Evolutionary conservation across 2,113 vertebrate species (phyloP).

Genomic region (Phainopepla nitens): DNA sequence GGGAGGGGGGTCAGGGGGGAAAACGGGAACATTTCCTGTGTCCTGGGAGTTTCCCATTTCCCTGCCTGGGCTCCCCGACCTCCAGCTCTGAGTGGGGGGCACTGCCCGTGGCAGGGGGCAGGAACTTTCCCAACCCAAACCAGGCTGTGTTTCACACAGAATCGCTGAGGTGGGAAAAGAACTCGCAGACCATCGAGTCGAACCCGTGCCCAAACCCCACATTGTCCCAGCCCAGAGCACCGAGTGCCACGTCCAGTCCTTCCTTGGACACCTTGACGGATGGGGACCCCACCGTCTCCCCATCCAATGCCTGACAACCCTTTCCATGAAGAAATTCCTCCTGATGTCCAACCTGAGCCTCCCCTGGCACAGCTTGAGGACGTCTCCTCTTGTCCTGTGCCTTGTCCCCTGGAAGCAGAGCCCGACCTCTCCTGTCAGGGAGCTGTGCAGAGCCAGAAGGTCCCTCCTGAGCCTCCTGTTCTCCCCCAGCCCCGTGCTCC

Average conservation of each 20-base stretch:
- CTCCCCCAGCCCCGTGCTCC: background rate
- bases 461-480: background rate
- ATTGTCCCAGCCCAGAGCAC: background rate
- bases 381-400: fast-evolving
- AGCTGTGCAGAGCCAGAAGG: background rate
- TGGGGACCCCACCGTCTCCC: background rate
- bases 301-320: fast-evolving
- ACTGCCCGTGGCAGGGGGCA: background rate
- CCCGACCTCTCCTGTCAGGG: background rate
- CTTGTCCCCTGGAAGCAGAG: background rate
- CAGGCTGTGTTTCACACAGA: background rate
- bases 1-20: background rate
- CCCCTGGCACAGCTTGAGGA: background rate
- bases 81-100: fast-evolving
- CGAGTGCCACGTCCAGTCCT: fast-evolving
- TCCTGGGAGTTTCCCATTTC: too few relatives aligned
- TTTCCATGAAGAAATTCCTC: background rate
- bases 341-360: background rate
- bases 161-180: background rate
- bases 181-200: background rate
- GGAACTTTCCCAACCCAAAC: background rate
- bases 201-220: fast-evolving
- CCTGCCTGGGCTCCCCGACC: fast-evolving
- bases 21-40: fast-evolving
- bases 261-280: background rate